Conservation (phyloP, 23 tunicate species). For the Trididemnum miniatum region DNA sequence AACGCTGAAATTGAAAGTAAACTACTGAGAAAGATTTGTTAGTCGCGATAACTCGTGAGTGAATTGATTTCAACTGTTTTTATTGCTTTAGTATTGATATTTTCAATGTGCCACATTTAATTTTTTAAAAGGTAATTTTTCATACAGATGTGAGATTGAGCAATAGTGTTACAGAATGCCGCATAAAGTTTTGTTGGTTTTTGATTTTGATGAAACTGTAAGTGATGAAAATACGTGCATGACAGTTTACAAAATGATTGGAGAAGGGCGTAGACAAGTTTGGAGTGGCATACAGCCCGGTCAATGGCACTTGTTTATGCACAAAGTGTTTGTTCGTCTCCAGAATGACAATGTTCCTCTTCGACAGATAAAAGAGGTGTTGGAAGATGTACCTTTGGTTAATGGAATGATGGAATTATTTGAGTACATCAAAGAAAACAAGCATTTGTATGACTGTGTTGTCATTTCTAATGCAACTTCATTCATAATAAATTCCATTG, state of each 20-base stretch:
- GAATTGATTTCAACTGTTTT: too few relatives aligned
- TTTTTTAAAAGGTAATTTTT: too few relatives aligned
- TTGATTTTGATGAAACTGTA: slow-evolving; percentile 69
- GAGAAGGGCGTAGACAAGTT: background rate
- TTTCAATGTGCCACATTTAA: too few relatives aligned
- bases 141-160: too few relatives aligned
- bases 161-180: background rate
- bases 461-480: slow-evolving; percentile 58
- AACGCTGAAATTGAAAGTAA: too few relatives aligned
- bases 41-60: too few relatives aligned
- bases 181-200: slow-evolving; percentile 35
- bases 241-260: slow-evolving; percentile 19
- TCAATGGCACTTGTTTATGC: slow-evolving; percentile 59
- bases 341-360: background rate
- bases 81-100: too few relatives aligned
- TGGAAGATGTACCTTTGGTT: slow-evolving; percentile 14
- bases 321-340: slow-evolving; percentile 36
- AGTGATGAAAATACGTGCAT: slow-evolving; percentile 46
- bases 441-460: slow-evolving; percentile 40
- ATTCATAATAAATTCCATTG: slow-evolving; percentile 47
- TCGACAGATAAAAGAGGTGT: background rate
- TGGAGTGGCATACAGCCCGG: slow-evolving; percentile 32
- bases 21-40: too few relatives aligned
- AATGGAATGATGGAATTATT: slow-evolving; percentile 34
- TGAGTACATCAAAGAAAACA: background rate